Evolutionary conservation across 2,797 vertebrate genomes (phyloP).

Genomic region (Echeneis naucrates): DNA sequence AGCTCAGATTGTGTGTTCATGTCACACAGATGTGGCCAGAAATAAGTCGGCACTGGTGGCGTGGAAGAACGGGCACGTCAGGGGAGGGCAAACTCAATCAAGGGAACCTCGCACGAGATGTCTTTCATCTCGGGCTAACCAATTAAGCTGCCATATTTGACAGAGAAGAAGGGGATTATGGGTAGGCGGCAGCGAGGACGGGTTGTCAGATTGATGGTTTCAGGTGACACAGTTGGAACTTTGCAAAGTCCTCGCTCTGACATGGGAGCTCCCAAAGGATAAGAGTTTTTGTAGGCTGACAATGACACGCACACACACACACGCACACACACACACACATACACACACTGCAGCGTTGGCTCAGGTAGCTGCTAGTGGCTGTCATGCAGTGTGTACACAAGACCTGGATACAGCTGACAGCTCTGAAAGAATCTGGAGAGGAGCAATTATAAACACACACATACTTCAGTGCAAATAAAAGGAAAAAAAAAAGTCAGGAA

Average conservation of each 20-base stretch:
- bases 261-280: conserved; percentile 17
- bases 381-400: conserved; percentile 51
- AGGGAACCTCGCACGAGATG: background rate
- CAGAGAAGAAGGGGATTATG: conserved; percentile 36
- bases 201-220: conserved; percentile 12
- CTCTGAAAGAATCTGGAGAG: conserved; percentile 43
- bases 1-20: background rate
- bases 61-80: background rate
- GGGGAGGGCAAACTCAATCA: conserved; percentile 45
- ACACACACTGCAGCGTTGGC: conserved; percentile 28
- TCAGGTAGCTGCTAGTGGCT: conserved; percentile 42
- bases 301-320: background rate
- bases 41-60: background rate
- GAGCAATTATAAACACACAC: conserved; percentile 57
- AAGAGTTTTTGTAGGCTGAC: conserved; percentile 24
- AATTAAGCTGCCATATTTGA: conserved; percentile 42
- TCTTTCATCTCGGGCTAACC: conserved; percentile 38
- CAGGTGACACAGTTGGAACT: conserved; percentile 4
- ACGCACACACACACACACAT: conserved; percentile 12
- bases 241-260: conserved; percentile 32
- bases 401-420: conserved; percentile 50
- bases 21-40: background rate
- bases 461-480: conserved; percentile 23
- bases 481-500: no score
- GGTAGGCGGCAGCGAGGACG: conserved; percentile 9